Evolutionary conservation across 2,113 vertebrate genomes (phyloP).

Genomic region (Mellivora capensis): DNA sequence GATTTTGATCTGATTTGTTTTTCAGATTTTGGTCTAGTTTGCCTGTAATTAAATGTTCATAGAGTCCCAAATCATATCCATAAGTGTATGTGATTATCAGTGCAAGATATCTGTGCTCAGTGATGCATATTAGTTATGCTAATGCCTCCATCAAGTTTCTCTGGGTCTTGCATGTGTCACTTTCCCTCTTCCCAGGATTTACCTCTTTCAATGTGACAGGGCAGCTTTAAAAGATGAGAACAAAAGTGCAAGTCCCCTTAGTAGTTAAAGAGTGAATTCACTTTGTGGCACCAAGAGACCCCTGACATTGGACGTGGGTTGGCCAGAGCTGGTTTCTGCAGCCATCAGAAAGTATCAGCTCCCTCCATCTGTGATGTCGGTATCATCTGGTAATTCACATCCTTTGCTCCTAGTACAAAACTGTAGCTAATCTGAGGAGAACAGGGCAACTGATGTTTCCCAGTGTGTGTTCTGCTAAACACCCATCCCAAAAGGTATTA

Average conservation of each 20-base stretch:
- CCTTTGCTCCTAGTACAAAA: not conserved
- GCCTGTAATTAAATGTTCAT: not conserved
- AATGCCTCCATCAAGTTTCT: not conserved
- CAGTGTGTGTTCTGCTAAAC: not conserved
- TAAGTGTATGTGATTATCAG: slow-evolving; percentile 6
- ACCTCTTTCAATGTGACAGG: not conserved
- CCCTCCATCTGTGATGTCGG: not conserved
- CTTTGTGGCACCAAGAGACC: not conserved
- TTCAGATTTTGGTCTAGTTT: slow-evolving; percentile 9
- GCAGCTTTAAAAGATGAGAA: not conserved
- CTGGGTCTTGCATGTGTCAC: not conserved
- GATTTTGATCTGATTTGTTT: slow-evolving; percentile 8
- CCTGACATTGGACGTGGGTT: not conserved
- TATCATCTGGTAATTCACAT: not conserved
- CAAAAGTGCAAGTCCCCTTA: not conserved
- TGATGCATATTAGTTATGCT: not conserved
- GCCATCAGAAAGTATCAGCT: not conserved
- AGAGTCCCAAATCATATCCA: not conserved
- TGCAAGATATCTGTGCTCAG: not conserved
- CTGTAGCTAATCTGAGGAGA: not conserved
- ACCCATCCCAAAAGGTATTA: not conserved
- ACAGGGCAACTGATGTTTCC: not conserved
- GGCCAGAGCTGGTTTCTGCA: not conserved
- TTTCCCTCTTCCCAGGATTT: not conserved
- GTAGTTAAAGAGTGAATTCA: not conserved